phyloP scores from a whole-genome alignment of 2,888 invertebrate species.

The Deladenus siricidicola region DNA sequence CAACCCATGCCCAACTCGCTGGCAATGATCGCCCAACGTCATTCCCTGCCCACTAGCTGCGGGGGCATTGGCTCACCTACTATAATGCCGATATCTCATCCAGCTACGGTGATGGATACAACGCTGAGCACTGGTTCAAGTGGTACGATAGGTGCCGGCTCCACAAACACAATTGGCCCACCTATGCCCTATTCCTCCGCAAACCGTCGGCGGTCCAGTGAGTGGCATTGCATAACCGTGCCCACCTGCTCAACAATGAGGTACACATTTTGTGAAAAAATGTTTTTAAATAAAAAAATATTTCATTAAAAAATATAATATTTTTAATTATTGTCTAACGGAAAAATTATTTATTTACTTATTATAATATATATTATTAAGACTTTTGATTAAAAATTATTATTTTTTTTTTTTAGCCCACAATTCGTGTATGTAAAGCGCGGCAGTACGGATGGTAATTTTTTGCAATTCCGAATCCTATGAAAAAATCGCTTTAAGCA shows the following conservation, averaged over 20 bases:
- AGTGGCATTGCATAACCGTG: constrained; percentile 52
- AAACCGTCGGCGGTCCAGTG: constrained; percentile 40
- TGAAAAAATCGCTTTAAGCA: no score
- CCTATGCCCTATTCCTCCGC: neutral
- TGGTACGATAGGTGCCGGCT: neutral
- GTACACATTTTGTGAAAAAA: neutral
- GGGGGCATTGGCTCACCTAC: no score
- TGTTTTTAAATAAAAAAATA: no score
- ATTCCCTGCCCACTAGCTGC: neutral
- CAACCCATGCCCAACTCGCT: neutral
- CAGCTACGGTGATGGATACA: no score
- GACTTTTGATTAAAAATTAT: neutral
- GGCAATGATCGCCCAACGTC: neutral
- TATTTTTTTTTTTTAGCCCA: constrained; percentile 39
- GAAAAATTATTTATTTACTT: neutral
- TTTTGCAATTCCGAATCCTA: neutral
- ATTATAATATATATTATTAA: neutral
- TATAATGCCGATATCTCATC: no score
- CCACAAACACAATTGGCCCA: neutral
- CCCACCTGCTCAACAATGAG: constrained; percentile 29
- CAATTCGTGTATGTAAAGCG: constrained; percentile 52
- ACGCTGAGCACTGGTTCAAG: neutral
- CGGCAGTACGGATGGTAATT: constrained; percentile 40
- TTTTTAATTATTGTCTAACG: no score
- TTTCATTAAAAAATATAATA: no score